Evolutionary conservation across 2,113 vertebrate species (phyloP).

Genomic region (Tupaia tana): DNA sequence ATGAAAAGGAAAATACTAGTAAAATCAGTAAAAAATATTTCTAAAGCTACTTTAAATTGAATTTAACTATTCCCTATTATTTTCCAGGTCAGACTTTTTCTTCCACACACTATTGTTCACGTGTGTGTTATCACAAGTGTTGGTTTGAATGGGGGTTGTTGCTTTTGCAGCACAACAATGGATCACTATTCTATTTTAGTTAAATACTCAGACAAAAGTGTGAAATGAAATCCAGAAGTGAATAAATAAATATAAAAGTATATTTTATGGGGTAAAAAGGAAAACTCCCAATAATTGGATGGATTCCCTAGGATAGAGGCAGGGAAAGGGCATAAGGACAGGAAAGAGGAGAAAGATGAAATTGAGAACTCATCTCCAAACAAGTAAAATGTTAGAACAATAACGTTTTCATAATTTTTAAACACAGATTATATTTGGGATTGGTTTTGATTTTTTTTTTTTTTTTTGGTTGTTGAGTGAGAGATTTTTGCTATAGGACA

Average conservation of each 20-base stretch:
- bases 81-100: neutral
- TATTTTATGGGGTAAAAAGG: neutral
- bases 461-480: too few relatives aligned
- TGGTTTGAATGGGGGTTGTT: neutral
- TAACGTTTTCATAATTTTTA: neutral
- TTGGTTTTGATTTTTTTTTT: neutral
- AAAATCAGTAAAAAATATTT: neutral
- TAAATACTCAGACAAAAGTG: neutral
- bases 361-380: neutral
- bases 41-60: neutral
- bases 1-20: neutral
- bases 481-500: too few relatives aligned
- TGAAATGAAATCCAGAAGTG: conserved; percentile 8
- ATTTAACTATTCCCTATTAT: neutral
- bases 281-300: neutral
- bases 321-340: neutral
- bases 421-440: neutral
- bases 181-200: neutral
- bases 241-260: neutral
- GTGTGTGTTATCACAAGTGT: neutral
- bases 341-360: neutral
- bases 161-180: neutral
- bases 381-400: neutral
- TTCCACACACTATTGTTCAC: neutral
- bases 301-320: neutral